phyloP scores from a whole-genome alignment of 2,797 vertebrate genomes.

The Pseudocheirus occidentalis region DNA sequence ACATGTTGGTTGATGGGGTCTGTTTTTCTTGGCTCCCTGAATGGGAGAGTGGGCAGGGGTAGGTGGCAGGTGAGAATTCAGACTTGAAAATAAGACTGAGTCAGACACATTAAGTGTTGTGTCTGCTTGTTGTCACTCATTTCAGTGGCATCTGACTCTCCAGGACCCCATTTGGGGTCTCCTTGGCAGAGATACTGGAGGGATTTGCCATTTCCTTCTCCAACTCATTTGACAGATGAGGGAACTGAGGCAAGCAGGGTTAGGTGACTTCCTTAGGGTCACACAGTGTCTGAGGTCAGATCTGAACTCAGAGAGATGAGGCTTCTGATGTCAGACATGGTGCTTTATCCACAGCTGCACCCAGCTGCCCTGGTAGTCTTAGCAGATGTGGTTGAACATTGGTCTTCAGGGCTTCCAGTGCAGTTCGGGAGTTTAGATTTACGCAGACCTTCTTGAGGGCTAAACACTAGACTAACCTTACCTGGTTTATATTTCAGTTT shows the following conservation, averaged over 20 bases:
- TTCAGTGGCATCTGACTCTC: neutral
- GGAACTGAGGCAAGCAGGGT: neutral
- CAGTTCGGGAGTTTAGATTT: neutral
- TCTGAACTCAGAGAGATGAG: conserved; percentile 29
- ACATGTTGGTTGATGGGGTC: neutral
- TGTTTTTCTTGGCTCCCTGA: neutral
- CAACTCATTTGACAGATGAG: neutral
- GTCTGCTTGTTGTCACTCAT: neutral
- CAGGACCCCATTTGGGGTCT: neutral
- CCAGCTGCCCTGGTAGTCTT: neutral
- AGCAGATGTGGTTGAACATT: neutral
- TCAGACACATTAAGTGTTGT: neutral
- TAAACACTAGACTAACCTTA: neutral
- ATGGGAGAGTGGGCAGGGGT: neutral
- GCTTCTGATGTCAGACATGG: neutral
- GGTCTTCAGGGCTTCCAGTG: neutral
- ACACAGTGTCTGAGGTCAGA: conserved; percentile 5
- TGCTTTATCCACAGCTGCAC: neutral
- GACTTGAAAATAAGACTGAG: neutral
- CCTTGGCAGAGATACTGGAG: neutral
- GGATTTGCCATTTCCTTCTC: neutral
- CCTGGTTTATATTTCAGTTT: neutral
- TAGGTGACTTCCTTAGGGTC: conserved; percentile 13
- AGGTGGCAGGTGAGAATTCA: neutral
- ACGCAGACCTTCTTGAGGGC: neutral